These are phyloP conservation scores for Amphipyra tragopoginis DNA, from an alignment of 2,888 invertebrate genomes.

Conservation along the genomic window DNA sequence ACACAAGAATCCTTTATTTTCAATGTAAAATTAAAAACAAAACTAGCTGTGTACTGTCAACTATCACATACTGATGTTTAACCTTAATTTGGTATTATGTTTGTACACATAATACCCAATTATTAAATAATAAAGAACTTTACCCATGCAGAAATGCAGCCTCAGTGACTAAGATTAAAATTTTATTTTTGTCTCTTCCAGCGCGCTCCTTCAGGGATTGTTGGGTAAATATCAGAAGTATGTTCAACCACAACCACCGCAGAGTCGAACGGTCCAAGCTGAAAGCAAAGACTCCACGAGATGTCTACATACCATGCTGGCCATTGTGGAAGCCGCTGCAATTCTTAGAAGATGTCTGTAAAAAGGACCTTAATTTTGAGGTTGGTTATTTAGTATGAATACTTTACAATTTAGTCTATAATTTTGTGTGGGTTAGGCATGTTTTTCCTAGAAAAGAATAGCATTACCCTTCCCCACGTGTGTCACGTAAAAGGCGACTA, in stretches of 20 bases:
- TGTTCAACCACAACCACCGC: slow-evolving; percentile 83
- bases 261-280: slow-evolving; percentile 77
- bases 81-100: too few species aligned
- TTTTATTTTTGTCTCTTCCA: slow-evolving; percentile 52
- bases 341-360: slow-evolving; percentile 73
- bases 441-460: too few species aligned
- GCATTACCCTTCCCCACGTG: too few species aligned
- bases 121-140: too few species aligned
- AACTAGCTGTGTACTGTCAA: too few species aligned
- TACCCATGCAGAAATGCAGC: not conserved
- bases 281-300: slow-evolving; percentile 66
- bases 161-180: not conserved
- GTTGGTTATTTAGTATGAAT: slow-evolving; percentile 51
- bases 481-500: too few species aligned
- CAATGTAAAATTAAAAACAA: too few species aligned
- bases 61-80: too few species aligned
- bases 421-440: too few species aligned
- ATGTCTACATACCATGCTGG: slow-evolving; percentile 84
- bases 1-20: too few species aligned
- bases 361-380: slow-evolving; percentile 67
- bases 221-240: slow-evolving; percentile 86
- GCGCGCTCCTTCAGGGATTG: slow-evolving; percentile 83
- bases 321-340: slow-evolving; percentile 84
- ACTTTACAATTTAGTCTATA: too few species aligned
- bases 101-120: too few species aligned